phyloP scores from a whole-genome alignment of 1,140 invertebrate genomes.

The Drosophila subobscura region DNA sequence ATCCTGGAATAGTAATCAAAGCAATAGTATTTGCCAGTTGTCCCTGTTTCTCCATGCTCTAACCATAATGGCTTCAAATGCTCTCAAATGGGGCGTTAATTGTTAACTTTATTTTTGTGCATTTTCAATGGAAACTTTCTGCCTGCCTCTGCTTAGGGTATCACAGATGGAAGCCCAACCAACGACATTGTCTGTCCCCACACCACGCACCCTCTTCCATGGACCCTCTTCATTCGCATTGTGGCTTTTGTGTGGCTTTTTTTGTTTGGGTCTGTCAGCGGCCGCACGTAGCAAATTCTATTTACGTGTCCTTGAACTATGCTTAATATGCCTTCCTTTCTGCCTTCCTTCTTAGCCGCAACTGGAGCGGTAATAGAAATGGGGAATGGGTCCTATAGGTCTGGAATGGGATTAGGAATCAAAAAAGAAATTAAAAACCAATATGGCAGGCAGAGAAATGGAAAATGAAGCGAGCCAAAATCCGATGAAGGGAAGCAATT shows the following conservation, averaged over 20 bases:
- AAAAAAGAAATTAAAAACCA: conserved; percentile 58
- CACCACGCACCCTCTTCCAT: not conserved
- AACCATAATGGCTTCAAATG: too few species aligned
- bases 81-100: too few species aligned
- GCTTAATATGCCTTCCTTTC: conserved; percentile 14
- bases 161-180: conserved; percentile 5
- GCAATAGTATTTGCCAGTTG: too few species aligned
- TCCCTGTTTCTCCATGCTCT: too few species aligned
- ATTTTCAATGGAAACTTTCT: too few species aligned
- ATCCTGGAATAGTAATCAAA: too few species aligned
- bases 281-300: conserved; percentile 44
- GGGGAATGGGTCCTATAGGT: not conserved
- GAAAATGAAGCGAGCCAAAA: conserved; percentile 11
- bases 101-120: too few species aligned
- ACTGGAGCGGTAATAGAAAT: conserved; percentile 23
- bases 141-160: too few species aligned
- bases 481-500: conserved; percentile 32
- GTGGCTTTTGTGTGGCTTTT: conserved; percentile 21
- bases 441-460: conserved; percentile 29
- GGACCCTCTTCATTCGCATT: conserved; percentile 2
- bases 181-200: conserved; percentile 39
- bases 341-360: not conserved
- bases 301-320: conserved; percentile 62
- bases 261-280: conserved; percentile 24
- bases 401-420: conserved; percentile 28